Base-by-base conservation (phyloP, 1,140 invertebrate genomes). In the Drosophila burlai region DNA sequence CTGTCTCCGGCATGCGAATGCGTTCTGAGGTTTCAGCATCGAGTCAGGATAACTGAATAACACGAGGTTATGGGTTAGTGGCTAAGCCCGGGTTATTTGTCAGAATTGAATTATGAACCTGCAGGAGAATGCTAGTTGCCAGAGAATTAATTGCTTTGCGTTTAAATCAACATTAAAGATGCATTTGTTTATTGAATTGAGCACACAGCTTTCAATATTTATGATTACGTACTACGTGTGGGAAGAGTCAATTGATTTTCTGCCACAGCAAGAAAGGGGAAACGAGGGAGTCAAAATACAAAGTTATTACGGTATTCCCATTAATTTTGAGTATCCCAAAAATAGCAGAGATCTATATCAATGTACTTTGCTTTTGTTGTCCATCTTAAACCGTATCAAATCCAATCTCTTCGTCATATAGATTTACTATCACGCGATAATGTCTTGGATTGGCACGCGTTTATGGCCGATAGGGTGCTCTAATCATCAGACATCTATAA, bases 1-100 rank as follows among this genome's bases (percentile, higher is more conserved):
- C 66, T 82, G 68, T 72, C 80, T 54, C 71, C 34, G 49, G 64
- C 67, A 71, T 62, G 64, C 43, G 65, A 61, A 54, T 78, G 57
- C 43, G 43, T 58, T 78, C 40, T 50, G 57, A 58, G 58, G 74
- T 38, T 77, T 77, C 15, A 29, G 18, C 74, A 58, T 62, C 38
- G 63, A 61, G 52, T n/a, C 47, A 24, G 31, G 74, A 68, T 74
- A 72, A 50, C 66, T 13, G 46, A 31, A 40, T 31, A 29, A 59
- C 55, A 26, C 10, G 18, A 24, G 55, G 54, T 52, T 49, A 34
- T n/a, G 15, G 47, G 13, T 36, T 50, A 47, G 61, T 11, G 43
- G 61, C 13, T 52, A 36, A 50, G 9, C 7, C 15, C 13, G 38
- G 29, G 38, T 68, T 73, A 50, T 59, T 73, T 57, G 46, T 59